Evolutionary conservation across 1,140 invertebrate genomes (phyloP).

Genomic region (Drosophila varians): DNA sequence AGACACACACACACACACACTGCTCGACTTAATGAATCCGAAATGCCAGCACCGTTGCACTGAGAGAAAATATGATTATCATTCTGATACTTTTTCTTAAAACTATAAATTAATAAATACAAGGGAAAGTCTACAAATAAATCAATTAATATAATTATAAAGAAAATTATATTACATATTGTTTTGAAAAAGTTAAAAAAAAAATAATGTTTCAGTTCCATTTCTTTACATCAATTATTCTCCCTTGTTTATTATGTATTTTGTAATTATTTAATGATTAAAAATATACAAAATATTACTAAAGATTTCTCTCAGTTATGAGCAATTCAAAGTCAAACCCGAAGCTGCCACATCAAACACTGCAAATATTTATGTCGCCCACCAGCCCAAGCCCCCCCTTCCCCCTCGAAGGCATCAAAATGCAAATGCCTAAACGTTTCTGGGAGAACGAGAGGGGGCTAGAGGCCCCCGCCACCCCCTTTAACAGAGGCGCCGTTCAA

Average conservation of each 20-base stretch:
- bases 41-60: constrained; percentile 32
- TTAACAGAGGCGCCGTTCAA: not conserved
- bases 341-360: constrained; percentile 69
- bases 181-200: too few relatives aligned
- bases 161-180: too few relatives aligned
- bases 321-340: constrained; percentile 57
- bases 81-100: too few relatives aligned
- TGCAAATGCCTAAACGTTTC: constrained; percentile 58
- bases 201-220: too few relatives aligned
- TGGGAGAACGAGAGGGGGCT: not conserved
- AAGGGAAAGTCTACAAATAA: too few relatives aligned
- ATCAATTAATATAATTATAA: too few relatives aligned
- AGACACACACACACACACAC: constrained; percentile 16
- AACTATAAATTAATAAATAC: too few relatives aligned
- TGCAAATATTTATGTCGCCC: constrained; percentile 74
- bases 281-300: too few relatives aligned
- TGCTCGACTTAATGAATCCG: constrained; percentile 79
- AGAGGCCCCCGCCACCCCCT: too few relatives aligned
- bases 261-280: too few relatives aligned
- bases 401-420: constrained; percentile 41
- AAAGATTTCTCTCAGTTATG: constrained; percentile 9
- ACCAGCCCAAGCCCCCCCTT: not conserved
- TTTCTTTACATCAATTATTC: too few relatives aligned
- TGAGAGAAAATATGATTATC: constrained; percentile 2
- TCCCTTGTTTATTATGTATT: not conserved